Evolutionary conservation across 2,888 invertebrate species (phyloP), one percentile per base, ranked within the genome.

Genomic region (Caenorhabditis sp.): DNA sequence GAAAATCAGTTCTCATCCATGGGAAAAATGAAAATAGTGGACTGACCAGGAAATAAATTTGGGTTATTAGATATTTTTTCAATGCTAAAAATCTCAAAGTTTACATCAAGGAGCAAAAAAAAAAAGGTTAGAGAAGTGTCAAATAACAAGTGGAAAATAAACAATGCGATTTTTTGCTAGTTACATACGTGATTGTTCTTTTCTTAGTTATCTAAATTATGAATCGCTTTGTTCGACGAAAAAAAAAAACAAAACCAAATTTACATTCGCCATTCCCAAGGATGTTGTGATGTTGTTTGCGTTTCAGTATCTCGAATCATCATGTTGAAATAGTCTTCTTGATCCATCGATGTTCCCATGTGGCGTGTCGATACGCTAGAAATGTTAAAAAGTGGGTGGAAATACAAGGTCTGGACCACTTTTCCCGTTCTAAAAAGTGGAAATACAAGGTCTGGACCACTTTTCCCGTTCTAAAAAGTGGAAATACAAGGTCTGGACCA

Each of bases 281-380:
- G 43, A 43, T 43, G 43, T 43, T 43, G 43, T 10, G 43, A 43
- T 17, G 74, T 65, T 21, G 77, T 77, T 55, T 77, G 77, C 19
- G 77, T 77, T 53, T 77, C 69, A 58, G 62, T 77, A 58, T 77
- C 70, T 53, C 70, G 65, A 6, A 66, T 59, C 37, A 63, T 64
- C 37, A 58, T 61, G 14, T 68, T 62, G n/a, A 66, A 51, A 57
- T 60, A 67, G 27, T 62, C 43, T 61, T 67, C 73, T 50, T 69
- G 68, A 51, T 67, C 69, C 62, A 66, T 69, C 19, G 73, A 73
- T 26, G 72, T 72, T 14, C 68, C 68, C 37, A 69, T 69, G 49
- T 73, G 63, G 50, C 73, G 54, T 14, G 70, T 68, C 12, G 55
- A 31, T 31, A 31, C 31, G 10, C n/a, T n/a, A n/a, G n/a, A n/a